These are phyloP conservation scores for Erpornis zantholeuca DNA, from an alignment of 2,113 vertebrate species.

Conservation along the genomic window DNA sequence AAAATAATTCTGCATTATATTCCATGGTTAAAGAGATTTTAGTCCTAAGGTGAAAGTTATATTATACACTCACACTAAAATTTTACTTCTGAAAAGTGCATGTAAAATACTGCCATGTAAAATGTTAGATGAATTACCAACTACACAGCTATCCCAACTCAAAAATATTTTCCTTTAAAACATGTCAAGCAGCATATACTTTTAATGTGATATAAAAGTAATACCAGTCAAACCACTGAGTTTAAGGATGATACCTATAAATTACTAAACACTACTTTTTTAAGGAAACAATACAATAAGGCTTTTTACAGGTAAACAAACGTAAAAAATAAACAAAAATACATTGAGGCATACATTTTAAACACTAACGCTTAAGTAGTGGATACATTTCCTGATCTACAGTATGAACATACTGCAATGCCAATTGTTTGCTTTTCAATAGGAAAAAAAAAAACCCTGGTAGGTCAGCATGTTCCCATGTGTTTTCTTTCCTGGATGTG, in stretches of 20 bases:
- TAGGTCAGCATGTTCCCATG: constrained; percentile 1
- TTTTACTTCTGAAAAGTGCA: constrained; percentile 61
- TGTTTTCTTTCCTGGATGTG: neutral
- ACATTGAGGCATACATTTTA: constrained; percentile 52
- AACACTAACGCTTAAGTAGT: constrained; percentile 28
- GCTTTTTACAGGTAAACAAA: constrained; percentile 67
- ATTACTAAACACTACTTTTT: constrained; percentile 38
- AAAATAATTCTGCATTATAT: constrained; percentile 21
- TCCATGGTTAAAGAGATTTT: constrained; percentile 28
- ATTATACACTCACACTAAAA: constrained; percentile 48
- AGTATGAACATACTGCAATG: constrained; percentile 25
- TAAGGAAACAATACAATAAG: constrained; percentile 58
- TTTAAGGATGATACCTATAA: constrained; percentile 50
- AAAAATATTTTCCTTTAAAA: constrained; percentile 67
- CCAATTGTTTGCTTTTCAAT: constrained; percentile 30
- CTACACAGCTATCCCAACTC: constrained; percentile 47
- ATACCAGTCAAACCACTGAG: constrained; percentile 53
- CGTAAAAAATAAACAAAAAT: constrained; percentile 64
- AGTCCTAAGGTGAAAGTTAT: constrained; percentile 12
- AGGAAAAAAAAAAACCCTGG: neutral
- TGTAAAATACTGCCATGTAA: constrained; percentile 64
- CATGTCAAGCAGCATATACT: constrained; percentile 63
- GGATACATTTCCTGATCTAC: constrained; percentile 36
- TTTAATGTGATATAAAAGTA: constrained; percentile 64
- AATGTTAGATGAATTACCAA: constrained; percentile 46